These are phyloP conservation scores for Nephrotoma appendiculata DNA, from an alignment of 2,888 invertebrate species.

Conservation along the genomic window DNA sequence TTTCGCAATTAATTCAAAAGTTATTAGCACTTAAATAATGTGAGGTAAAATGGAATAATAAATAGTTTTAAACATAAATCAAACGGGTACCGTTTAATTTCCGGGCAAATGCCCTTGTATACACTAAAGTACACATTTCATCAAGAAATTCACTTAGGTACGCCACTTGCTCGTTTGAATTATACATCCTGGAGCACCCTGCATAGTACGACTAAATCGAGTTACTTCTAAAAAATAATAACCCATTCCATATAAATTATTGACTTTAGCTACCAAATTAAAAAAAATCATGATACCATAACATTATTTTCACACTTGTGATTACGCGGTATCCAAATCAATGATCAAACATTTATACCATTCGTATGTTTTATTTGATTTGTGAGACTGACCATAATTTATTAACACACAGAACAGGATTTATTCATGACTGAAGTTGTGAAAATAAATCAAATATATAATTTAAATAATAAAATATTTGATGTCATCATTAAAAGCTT, in stretches of 20 bases:
- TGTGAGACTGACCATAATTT: neutral
- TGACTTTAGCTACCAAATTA: neutral
- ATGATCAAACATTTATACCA: neutral
- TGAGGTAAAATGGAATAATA: too few relatives aligned
- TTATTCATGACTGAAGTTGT: neutral
- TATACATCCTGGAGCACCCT: too few relatives aligned
- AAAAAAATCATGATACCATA: neutral
- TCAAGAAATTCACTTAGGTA: too few relatives aligned
- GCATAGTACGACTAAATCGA: too few relatives aligned
- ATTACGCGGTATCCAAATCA: neutral
- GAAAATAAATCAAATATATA: neutral
- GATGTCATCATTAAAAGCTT: neutral
- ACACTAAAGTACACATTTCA: too few relatives aligned
- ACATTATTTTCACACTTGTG: neutral
- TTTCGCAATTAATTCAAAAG: too few relatives aligned
- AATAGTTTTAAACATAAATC: too few relatives aligned
- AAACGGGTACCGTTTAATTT: too few relatives aligned
- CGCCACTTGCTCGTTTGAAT: too few relatives aligned
- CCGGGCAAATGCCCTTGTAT: too few relatives aligned
- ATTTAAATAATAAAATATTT: neutral
- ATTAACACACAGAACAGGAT: neutral
- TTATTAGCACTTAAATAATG: too few relatives aligned
- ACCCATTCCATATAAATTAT: neutral
- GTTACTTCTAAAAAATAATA: too few relatives aligned
- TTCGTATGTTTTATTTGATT: neutral